Evolutionary conservation across 2,113 vertebrate species (phyloP).

Genomic region (Bubo bubo): DNA sequence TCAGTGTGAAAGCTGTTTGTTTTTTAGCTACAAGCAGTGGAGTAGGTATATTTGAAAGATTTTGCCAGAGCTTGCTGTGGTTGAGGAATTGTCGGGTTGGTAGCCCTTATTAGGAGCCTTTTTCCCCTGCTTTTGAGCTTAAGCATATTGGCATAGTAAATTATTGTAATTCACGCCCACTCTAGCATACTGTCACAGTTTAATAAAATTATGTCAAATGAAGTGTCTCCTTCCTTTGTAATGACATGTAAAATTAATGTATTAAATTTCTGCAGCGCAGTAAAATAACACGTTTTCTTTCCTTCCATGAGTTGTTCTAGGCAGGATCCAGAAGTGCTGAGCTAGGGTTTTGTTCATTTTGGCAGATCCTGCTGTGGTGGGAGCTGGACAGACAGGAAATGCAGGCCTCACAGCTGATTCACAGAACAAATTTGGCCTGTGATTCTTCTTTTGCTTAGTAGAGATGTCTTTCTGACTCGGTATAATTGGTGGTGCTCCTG

Average conservation of each 20-base stretch:
- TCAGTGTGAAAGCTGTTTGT: neutral
- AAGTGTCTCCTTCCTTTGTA: neutral
- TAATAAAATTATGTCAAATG: neutral
- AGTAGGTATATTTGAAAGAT: neutral
- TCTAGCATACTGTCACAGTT: neutral
- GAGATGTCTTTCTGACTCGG: neutral
- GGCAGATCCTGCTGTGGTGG: constrained; percentile 48
- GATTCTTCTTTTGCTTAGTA: neutral
- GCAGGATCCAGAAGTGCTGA: constrained; percentile 60
- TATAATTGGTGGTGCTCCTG: constrained; percentile 19
- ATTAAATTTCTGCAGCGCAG: neutral
- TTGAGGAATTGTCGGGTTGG: neutral
- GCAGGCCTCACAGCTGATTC: constrained; percentile 36
- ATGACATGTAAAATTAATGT: neutral
- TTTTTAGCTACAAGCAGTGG: neutral
- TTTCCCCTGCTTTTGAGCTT: neutral
- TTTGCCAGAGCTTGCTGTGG: neutral
- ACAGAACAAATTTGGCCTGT: neutral
- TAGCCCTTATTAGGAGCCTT: neutral
- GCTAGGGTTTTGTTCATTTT: neutral
- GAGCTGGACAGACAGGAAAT: constrained; percentile 63
- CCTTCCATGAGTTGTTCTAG: constrained; percentile 20
- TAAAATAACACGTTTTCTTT: neutral
- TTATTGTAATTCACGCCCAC: neutral
- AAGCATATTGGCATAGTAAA: neutral